A percentile compares a stretch with the other conserved stretches of the same genome.
Conservation (phyloP, 1,140 invertebrate genomes). For the Drosophila neocordata region DNA sequence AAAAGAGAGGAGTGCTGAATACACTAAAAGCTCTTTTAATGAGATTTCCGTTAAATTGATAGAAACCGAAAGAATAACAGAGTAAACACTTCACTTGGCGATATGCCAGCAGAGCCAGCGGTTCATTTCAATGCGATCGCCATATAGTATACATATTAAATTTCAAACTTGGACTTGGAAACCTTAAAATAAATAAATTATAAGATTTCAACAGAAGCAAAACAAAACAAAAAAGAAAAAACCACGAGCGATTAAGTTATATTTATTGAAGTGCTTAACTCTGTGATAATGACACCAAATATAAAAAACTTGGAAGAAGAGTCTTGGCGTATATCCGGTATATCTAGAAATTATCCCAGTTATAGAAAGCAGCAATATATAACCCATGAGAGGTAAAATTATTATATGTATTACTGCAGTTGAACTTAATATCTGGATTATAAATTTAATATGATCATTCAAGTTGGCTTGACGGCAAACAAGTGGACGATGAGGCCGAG, state of each 20-base stretch:
- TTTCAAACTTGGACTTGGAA: constrained; percentile 5
- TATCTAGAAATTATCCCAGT: constrained; percentile 60
- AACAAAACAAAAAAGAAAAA: too few relatives aligned
- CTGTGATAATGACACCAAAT: constrained; percentile 54
- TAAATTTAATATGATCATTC: not conserved
- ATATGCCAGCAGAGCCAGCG: constrained; percentile 50
- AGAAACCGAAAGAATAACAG: constrained; percentile 34
- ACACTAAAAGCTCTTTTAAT: constrained; percentile 30
- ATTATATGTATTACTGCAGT: not conserved
- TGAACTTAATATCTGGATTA: not conserved
- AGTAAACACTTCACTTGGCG: constrained; percentile 42
- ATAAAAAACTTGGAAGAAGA: constrained; percentile 26
- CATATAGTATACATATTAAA: not conserved
- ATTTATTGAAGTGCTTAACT: not conserved
- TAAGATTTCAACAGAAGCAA: not conserved
- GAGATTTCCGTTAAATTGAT: constrained; percentile 49
- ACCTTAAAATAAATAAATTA: not conserved
- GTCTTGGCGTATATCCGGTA: constrained; percentile 59
- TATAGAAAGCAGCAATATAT: constrained; percentile 40
- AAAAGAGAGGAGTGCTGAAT: constrained; percentile 9
- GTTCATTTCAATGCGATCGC: constrained; percentile 2
- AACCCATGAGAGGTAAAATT: constrained; percentile 47
- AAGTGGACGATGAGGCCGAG: constrained; percentile 88
- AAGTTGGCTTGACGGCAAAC: constrained; percentile 87
- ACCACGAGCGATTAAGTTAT: too few relatives aligned